Evolutionary conservation across 2,888 invertebrate species (phyloP).

Genomic region (Ophioninae sp.): DNA sequence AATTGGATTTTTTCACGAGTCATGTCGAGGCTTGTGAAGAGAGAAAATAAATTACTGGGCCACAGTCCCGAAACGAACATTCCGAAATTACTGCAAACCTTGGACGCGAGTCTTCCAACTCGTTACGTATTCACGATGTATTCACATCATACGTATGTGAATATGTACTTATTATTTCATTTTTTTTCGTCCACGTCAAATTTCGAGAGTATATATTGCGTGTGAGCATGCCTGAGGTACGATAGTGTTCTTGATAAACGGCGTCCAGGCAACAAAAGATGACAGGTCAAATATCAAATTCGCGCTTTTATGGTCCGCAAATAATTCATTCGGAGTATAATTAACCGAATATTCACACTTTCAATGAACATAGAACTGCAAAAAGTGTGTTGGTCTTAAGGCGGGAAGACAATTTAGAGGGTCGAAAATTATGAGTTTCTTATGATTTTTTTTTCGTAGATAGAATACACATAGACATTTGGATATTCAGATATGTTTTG

Average conservation of each 20-base stretch:
- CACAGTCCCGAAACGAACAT: conserved; percentile 16
- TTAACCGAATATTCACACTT: conserved; percentile 12
- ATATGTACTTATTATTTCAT: conserved; percentile 11
- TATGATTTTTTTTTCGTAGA: no score
- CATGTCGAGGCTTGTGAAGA: conserved; percentile 22
- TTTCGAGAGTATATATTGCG: background rate
- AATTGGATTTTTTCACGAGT: conserved; percentile 54
- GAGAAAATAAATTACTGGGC: conserved; percentile 40
- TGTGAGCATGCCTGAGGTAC: background rate
- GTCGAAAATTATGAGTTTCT: no score
- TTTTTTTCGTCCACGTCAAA: background rate
- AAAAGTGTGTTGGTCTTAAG: no score
- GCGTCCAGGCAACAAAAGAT: conserved; percentile 5
- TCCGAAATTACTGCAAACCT: conserved; percentile 21
- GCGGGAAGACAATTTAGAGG: no score
- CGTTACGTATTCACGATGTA: conserved; percentile 28
- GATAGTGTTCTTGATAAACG: background rate
- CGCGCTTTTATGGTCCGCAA: background rate
- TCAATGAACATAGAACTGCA: background rate
- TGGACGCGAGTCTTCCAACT: background rate
- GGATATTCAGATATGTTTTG: no score
- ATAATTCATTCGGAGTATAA: conserved; percentile 38
- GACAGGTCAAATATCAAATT: conserved; percentile 11
- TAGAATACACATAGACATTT: no score
- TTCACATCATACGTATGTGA: background rate